A percentile compares a stretch with the other conserved stretches of the same genome.
Evolutionary conservation across 2,113 vertebrate genomes (phyloP).

Genomic region (Engraulis encrasicolus): DNA sequence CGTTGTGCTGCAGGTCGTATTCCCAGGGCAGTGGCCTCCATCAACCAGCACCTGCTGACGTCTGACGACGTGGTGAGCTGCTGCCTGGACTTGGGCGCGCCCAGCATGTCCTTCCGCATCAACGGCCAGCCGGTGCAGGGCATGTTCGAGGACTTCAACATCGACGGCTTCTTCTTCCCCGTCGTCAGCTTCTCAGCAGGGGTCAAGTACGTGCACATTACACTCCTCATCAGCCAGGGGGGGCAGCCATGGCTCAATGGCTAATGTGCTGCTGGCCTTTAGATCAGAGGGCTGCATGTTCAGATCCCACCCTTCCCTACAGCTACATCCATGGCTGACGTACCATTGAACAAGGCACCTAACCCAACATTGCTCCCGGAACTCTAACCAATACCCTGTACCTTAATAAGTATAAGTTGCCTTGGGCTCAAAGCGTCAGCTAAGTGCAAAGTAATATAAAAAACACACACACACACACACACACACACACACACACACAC

Average conservation of each 20-base stretch:
- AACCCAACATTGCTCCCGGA: too few species aligned
- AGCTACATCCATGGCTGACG: too few species aligned
- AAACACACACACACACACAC: not conserved
- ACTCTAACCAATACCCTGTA: too few species aligned
- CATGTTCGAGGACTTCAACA: constrained; percentile 98
- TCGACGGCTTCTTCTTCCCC: constrained; percentile 92
- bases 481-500: not conserved
- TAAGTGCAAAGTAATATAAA: not conserved
- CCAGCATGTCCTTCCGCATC: constrained; percentile 97
- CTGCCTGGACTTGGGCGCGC: constrained; percentile 92
- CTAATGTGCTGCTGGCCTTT: too few species aligned
- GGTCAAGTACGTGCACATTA: constrained; percentile 96
- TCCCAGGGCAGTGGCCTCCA: constrained; percentile 89
- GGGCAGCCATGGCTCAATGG: too few species aligned
- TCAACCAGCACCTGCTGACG: constrained; percentile 92
- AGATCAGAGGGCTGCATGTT: too few species aligned
- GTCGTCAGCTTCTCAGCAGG: constrained; percentile 97
- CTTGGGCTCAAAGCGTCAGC: too few species aligned
- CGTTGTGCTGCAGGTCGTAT: constrained; percentile 89
- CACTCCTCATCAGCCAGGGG: too few species aligned
- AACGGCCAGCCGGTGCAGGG: constrained; percentile 97
- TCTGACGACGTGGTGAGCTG: constrained; percentile 96
- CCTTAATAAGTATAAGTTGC: too few species aligned
- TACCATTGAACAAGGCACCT: too few species aligned
- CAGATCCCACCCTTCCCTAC: too few species aligned